Conservation (phyloP, 1,140 invertebrate genomes). For the Ceratina calcarata region DNA sequence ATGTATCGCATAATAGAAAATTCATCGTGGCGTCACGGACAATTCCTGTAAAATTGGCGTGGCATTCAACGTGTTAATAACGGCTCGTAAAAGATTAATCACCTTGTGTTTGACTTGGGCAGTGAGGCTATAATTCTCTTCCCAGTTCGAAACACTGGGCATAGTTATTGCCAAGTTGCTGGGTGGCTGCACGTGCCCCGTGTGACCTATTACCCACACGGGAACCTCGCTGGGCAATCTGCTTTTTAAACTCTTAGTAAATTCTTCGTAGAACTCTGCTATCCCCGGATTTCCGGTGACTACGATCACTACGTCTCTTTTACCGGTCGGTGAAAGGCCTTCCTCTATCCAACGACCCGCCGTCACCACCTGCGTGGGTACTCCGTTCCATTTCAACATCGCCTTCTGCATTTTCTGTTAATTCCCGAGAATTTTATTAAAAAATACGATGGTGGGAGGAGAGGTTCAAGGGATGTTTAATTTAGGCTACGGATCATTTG, state of each 20-base stretch:
- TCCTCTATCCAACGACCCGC: conserved; percentile 86
- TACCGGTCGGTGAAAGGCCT: conserved; percentile 74
- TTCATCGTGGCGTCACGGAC: no score
- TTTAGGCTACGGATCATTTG: no score
- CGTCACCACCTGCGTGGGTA: conserved; percentile 85
- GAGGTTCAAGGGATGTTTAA: no score
- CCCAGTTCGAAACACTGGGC: conserved; percentile 79
- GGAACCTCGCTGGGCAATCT: conserved; percentile 82
- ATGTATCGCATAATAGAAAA: no score
- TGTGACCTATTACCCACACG: conserved; percentile 89
- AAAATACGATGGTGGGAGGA: no score
- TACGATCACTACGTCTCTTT: conserved; percentile 81
- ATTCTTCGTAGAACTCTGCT: conserved; percentile 87
- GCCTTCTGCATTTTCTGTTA: conserved; percentile 79
- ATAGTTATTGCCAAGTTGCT: conserved; percentile 73
- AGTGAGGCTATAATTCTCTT: conserved; percentile 84
- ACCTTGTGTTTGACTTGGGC: conserved; percentile 91
- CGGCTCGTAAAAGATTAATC: no score
- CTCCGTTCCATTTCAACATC: conserved; percentile 82
- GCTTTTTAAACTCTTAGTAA: conserved; percentile 83
- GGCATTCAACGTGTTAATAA: no score
- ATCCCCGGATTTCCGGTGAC: conserved; percentile 87
- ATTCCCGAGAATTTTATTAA: no score
- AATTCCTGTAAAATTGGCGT: no score
- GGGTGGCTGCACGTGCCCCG: conserved; percentile 84